Conservation (phyloP, 1,140 invertebrate genomes). For the Bombus difficillimus region DNA sequence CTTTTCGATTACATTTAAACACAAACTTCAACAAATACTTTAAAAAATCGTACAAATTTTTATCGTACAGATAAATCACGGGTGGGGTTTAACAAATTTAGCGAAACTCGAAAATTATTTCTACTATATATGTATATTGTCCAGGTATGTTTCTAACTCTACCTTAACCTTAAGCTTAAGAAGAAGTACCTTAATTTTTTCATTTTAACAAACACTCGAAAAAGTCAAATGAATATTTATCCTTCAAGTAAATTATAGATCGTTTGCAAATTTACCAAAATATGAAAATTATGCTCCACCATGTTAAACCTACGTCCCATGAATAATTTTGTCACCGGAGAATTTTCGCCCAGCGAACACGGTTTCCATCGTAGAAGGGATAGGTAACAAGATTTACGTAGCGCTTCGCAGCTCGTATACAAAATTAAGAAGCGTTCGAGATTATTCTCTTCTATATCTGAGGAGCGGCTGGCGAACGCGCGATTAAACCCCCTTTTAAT, state of each 20-base stretch:
- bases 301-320: not conserved
- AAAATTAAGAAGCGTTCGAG: conserved; percentile 20
- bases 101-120: too few species aligned
- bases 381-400: not conserved
- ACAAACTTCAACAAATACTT: too few species aligned
- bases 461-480: not conserved
- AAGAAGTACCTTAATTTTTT: too few species aligned
- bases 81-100: too few species aligned
- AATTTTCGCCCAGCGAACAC: too few species aligned
- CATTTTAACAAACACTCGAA: not conserved
- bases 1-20: too few species aligned
- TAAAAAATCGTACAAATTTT: too few species aligned
- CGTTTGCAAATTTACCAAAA: not conserved
- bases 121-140: too few species aligned
- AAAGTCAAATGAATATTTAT: not conserved
- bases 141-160: too few species aligned
- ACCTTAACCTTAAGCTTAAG: too few species aligned
- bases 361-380: not conserved
- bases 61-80: too few species aligned
- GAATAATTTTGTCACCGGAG: not conserved
- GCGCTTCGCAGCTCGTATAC: not conserved
- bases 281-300: not conserved
- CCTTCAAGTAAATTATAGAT: too few species aligned
- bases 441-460: not conserved
- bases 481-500: conserved; percentile 36